phyloP scores from a whole-genome alignment of 2,113 vertebrate species.

The Tringa solitaria region DNA sequence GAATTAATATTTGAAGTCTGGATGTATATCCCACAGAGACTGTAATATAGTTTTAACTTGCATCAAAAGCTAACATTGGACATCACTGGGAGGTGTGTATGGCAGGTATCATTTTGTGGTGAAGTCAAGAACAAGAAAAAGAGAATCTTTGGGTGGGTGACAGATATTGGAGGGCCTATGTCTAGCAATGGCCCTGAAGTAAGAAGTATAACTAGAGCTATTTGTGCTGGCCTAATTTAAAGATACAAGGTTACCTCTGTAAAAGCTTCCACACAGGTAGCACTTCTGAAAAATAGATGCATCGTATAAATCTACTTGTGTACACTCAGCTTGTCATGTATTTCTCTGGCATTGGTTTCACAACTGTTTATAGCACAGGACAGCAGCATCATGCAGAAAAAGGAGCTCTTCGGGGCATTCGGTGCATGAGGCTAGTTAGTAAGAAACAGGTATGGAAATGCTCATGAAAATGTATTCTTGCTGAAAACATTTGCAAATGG shows the following conservation, averaged over 20 bases:
- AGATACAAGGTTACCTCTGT: not conserved
- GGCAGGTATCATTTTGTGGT: not conserved
- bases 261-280: not conserved
- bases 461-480: not conserved
- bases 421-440: accelerated
- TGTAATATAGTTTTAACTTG: not conserved
- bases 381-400: not conserved
- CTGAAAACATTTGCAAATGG: not conserved
- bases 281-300: not conserved
- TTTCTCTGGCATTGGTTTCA: not conserved
- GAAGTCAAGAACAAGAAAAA: not conserved
- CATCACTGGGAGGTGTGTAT: not conserved
- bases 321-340: accelerated
- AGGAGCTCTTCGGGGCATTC: not conserved
- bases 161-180: not conserved
- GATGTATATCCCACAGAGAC: not conserved
- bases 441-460: not conserved
- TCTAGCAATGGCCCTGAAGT: not conserved
- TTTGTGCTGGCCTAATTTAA: not conserved
- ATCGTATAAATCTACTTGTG: not conserved
- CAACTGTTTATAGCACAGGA: not conserved
- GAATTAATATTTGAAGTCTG: not conserved
- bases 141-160: not conserved
- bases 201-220: not conserved
- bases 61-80: not conserved